Evolutionary conservation across 2,888 invertebrate genomes (phyloP), one percentile per base, ranked within the genome.

Genomic region (Macrosiphum euphorbiae): DNA sequence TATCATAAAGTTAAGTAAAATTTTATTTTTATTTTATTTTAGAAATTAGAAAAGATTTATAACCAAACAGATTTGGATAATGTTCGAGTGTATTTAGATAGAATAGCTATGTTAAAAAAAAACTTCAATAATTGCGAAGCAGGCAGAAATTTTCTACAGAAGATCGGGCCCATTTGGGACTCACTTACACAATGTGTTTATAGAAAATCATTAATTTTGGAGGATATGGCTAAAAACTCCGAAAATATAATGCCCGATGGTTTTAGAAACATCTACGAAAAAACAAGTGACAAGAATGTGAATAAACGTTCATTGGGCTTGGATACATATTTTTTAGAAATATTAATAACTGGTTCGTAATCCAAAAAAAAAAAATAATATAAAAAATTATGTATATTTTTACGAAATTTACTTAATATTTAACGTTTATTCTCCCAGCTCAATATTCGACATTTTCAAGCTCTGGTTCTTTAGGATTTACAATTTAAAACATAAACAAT

Each of bases 171-270:
- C 0, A 47, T 91, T 28, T 91, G 91, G 91, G 91, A 91, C 28
- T 91, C 91, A 5, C 84, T 91, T 28, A 91, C 91, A 28, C 78
- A 91, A 44, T 91, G 91, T n/a, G n/a, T 91, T 55, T 86, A 85
- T 26, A 50, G 55, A 1, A 86, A 91, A 85, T 91, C 91, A 24
- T 28, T 24, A 41, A 47, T 91, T 1, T 20, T 85, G 8, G 52
- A 55, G 3, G 0, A 85, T 4, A 58, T 91, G 58, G 52, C 13
- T 4, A 52, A 91, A 28, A 86, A 55, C 10, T 44, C 55, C 4
- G 52, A 55, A 1, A n/a, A 85, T 28, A 44, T 13, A 7, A 91
- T 91, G 35, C 85, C 55, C 1, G 58, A 55, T 44, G 55, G 4
- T 28, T 85, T 86, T n/a, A 86, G 28, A 91, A 41, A 85, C 28